phyloP scores from a whole-genome alignment of 2,888 invertebrate genomes.

The Synanthedon myopaeformis region DNA sequence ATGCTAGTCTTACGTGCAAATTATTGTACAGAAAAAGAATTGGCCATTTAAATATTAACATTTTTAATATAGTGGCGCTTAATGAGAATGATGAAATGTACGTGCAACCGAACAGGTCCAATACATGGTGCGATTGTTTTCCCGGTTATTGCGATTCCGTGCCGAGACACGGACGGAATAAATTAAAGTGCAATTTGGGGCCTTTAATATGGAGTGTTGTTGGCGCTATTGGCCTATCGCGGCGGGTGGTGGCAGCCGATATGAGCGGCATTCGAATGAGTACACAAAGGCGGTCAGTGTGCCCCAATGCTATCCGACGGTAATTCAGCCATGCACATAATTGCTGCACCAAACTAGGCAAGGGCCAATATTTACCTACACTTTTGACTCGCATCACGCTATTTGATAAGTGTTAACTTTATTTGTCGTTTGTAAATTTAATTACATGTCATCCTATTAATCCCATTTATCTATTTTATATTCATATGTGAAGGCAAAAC shows the following conservation, averaged over 20 bases:
- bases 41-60: too few relatives aligned
- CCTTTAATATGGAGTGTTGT: slow-evolving; percentile 67
- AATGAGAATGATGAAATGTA: slow-evolving; percentile 1
- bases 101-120: slow-evolving; percentile 44
- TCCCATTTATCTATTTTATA: too few relatives aligned
- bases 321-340: slow-evolving; percentile 49
- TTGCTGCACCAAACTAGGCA: slow-evolving; percentile 1
- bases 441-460: too few relatives aligned
- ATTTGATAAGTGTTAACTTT: background rate
- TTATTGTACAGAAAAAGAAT: too few relatives aligned
- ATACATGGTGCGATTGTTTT: slow-evolving; percentile 60
- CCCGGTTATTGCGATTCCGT: slow-evolving; percentile 64
- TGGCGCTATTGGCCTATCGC: slow-evolving; percentile 55
- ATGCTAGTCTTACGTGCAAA: too few relatives aligned
- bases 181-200: slow-evolving; percentile 68
- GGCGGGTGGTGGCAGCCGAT: slow-evolving; percentile 43
- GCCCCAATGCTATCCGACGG: slow-evolving; percentile 25
- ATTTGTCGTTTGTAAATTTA: background rate
- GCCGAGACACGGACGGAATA: slow-evolving; percentile 67
- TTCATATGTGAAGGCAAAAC: too few relatives aligned
- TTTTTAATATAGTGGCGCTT: background rate
- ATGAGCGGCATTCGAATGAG: slow-evolving; percentile 62
- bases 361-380: background rate
- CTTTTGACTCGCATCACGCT: background rate
- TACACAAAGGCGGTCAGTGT: slow-evolving; percentile 46